These are phyloP conservation scores for Pseudocheirus occidentalis DNA, from an alignment of 2,797 vertebrate genomes.

Conservation along the genomic window DNA sequence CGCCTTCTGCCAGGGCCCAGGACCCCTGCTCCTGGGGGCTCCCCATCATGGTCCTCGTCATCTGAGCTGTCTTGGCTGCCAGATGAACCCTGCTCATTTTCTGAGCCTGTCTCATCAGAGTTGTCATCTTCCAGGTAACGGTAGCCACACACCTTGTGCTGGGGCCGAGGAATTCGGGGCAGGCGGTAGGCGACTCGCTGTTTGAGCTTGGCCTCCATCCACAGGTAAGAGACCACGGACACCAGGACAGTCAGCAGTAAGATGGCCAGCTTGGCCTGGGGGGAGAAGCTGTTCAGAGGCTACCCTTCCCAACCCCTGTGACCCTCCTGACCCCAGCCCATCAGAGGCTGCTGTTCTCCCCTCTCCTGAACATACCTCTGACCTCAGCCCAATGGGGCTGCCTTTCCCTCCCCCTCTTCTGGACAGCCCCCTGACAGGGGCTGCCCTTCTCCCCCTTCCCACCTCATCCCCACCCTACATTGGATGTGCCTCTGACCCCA, in stretches of 20 bases:
- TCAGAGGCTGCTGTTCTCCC: background rate
- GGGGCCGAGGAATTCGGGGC: conserved; percentile 94
- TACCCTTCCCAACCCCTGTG: accelerated
- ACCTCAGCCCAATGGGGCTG: too few relatives aligned
- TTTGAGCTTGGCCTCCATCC: conserved; percentile 91
- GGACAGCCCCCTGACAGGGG: background rate
- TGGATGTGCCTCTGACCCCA: too few relatives aligned
- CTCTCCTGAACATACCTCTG: too few relatives aligned
- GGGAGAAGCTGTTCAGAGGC: accelerated
- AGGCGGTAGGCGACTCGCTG: conserved; percentile 84
- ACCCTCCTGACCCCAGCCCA: background rate
- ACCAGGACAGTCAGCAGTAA: conserved; percentile 84
- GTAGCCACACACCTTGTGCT: conserved; percentile 92
- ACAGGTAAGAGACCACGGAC: conserved; percentile 86
- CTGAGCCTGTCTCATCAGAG: conserved; percentile 92
- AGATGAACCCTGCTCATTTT: conserved; percentile 75
- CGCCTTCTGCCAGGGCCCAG: conserved; percentile 11
- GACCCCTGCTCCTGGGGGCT: conserved; percentile 69
- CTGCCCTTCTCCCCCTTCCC: accelerated
- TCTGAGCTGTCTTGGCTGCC: conserved; percentile 29
- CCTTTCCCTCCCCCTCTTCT: too few relatives aligned
- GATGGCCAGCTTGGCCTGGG: conserved; percentile 92
- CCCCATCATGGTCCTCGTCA: conserved; percentile 53
- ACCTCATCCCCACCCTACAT: background rate
- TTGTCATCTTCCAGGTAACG: conserved; percentile 95